Evolutionary conservation across 1,140 invertebrate species (phyloP), one percentile per base, ranked within the genome.

Genomic region (Copidosoma floridanum): DNA sequence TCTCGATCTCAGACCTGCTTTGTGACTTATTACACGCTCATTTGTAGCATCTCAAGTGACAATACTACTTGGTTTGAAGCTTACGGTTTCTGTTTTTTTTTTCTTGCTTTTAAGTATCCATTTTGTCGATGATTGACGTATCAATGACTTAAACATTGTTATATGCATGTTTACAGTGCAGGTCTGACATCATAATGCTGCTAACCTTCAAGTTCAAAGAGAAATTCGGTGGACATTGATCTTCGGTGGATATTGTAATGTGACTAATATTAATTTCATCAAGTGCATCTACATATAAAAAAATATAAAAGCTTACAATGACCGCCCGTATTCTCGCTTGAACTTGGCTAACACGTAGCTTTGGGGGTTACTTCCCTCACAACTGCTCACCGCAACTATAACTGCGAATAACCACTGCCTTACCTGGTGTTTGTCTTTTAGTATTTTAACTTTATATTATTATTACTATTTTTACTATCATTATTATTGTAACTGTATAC

Each of bases 361-460:
- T 80, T 73, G n/a, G 75, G 72, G 77, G 77, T 74, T 72, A 73
- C 75, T 71, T 76, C 77, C 76, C 77, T 77, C 77, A 78, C 76
- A 64, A 80, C 78, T 80, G 78, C 78, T 79, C 78, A 80, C 78
- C 78, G 78, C 78, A 80, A 80, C 78, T 80, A 80, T 80, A 80
- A 80, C 78, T 77, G 73, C 75, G 74, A 79, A 80, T 80, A 80
- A 80, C 77, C 78, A 80, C 77, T 80, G 77, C 77, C 78, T 80
- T 78, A 78, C 71, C 73, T 80, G 78, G 78, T 80, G 77, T 80
- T 77, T 80, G 77, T 80, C 70, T 79, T 75, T 74, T 73, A 76
- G 73, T 68, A 75, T 71, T 73, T 70, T 65, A 66, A 64, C 61
- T 61, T 69, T 71, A 70, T 71, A 66, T 53, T 52, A 52, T 50